These are phyloP conservation scores for Hoplodrina blanda DNA, from an alignment of 2,888 invertebrate genomes.

Conservation along the genomic window DNA sequence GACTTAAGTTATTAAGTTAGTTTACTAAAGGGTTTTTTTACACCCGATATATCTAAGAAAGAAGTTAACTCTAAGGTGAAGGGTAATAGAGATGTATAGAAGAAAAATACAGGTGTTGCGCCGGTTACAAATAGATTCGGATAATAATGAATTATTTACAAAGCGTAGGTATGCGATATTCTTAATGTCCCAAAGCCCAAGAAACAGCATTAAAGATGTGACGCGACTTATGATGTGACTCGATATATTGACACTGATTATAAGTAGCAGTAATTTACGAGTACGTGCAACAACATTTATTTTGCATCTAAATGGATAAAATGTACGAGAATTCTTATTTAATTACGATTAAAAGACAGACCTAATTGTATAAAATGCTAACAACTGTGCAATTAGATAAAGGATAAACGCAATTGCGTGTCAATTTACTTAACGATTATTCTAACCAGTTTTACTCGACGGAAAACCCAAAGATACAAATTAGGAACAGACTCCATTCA, in stretches of 20 bases:
- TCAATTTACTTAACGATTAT: conserved; percentile 24
- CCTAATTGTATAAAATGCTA: conserved; percentile 26
- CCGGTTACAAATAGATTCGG: background rate
- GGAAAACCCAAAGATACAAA: conserved; percentile 15
- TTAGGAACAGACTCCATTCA: background rate
- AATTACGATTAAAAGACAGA: conserved; percentile 21
- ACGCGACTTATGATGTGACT: background rate
- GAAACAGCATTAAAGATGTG: background rate
- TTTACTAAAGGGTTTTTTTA: no score
- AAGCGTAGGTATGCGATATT: background rate
- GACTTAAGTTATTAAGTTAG: no score
- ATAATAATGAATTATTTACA: background rate
- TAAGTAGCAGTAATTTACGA: conserved; percentile 10
- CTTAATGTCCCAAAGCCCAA: background rate
- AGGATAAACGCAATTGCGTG: conserved; percentile 20
- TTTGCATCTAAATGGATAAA: conserved; percentile 10
- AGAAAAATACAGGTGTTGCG: background rate
- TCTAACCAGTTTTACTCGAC: background rate
- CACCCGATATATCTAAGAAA: background rate
- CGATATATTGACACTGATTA: background rate
- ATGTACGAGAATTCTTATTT: conserved; percentile 19
- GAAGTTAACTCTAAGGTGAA: background rate
- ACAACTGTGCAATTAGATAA: conserved; percentile 32
- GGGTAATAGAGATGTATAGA: background rate
- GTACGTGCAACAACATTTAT: conserved; percentile 1